Percentiles rank a stretch among this genome's conserved stretches.
Conservation (phyloP, 2,113 vertebrate species). For the Dendrocopos noguchii region DNA sequence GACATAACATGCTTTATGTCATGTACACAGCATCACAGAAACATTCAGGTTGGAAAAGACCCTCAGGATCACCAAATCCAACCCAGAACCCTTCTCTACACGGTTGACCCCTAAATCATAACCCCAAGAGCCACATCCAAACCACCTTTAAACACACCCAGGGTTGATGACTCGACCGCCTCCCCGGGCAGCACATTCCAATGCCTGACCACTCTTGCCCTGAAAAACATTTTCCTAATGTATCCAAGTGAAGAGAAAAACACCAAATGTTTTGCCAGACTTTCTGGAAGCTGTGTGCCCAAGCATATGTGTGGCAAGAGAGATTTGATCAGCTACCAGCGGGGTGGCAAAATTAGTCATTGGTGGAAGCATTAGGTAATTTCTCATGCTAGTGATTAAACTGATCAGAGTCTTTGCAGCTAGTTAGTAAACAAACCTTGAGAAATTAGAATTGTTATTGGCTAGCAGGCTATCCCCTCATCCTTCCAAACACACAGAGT, state of each 20-base stretch:
- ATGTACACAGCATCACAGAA: too few relatives aligned
- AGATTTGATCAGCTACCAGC: neutral
- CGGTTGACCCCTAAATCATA: too few relatives aligned
- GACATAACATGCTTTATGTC: too few relatives aligned
- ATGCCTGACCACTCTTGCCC: too few relatives aligned
- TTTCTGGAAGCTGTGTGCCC: neutral
- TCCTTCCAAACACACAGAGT: neutral
- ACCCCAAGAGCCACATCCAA: too few relatives aligned
- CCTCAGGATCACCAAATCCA: too few relatives aligned
- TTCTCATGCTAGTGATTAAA: slow-evolving; percentile 1
- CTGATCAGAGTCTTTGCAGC: neutral
- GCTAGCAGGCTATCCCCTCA: neutral
- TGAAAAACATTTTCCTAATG: too few relatives aligned
- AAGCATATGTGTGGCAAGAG: slow-evolving; percentile 19
- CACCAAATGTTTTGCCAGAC: slow-evolving; percentile 5
- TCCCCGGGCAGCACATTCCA: too few relatives aligned
- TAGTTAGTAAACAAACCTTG: neutral
- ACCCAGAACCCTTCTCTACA: too few relatives aligned
- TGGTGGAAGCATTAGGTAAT: neutral
- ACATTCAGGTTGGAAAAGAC: too few relatives aligned
- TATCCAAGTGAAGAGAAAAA: slow-evolving; percentile 17
- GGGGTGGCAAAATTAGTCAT: slow-evolving; percentile 49
- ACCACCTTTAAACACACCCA: too few relatives aligned
- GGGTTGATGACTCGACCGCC: too few relatives aligned
- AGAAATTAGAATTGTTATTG: neutral